These are phyloP conservation scores for Lissonota sp. DNA, from an alignment of 2,888 invertebrate genomes.

Conservation along the genomic window DNA sequence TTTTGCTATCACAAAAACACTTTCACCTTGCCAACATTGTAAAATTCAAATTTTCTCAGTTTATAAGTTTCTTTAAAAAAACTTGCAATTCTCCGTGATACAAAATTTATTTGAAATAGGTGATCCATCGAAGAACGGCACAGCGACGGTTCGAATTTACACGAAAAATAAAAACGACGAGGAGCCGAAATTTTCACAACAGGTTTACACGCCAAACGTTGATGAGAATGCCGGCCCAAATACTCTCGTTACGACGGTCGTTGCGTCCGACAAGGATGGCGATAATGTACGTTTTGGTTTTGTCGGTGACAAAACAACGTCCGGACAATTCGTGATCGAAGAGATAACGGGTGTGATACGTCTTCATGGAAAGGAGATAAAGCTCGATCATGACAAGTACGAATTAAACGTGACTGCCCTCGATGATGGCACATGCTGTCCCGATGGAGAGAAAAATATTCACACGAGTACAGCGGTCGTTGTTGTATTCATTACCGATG, in stretches of 20 bases:
- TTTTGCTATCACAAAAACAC: background rate
- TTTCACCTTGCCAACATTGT: constrained; percentile 2
- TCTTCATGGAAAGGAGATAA: constrained; percentile 93
- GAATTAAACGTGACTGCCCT: constrained; percentile 98
- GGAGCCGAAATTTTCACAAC: constrained; percentile 97
- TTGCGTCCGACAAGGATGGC: constrained; percentile 98
- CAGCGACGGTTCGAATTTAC: constrained; percentile 96
- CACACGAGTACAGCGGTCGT: constrained; percentile 98
- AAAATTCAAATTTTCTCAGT: background rate
- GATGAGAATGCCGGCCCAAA: constrained; percentile 98
- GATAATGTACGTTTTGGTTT: constrained; percentile 97
- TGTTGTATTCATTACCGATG: constrained; percentile 98
- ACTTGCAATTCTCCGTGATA: background rate
- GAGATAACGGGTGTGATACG: constrained; percentile 97
- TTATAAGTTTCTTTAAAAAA: no score
- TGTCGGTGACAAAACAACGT: constrained; percentile 94
- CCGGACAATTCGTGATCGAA: constrained; percentile 97
- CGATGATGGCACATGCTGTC: constrained; percentile 99
- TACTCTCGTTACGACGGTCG: constrained; percentile 97
- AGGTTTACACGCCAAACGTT: constrained; percentile 98
- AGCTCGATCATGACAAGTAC: constrained; percentile 96
- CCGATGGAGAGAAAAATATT: constrained; percentile 93
- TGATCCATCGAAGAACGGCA: constrained; percentile 95
- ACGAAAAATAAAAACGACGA: constrained; percentile 99
- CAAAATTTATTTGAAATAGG: constrained; percentile 82